These are phyloP conservation scores for Synergus japonicus DNA, from an alignment of 2,888 invertebrate genomes.

Conservation along the genomic window DNA sequence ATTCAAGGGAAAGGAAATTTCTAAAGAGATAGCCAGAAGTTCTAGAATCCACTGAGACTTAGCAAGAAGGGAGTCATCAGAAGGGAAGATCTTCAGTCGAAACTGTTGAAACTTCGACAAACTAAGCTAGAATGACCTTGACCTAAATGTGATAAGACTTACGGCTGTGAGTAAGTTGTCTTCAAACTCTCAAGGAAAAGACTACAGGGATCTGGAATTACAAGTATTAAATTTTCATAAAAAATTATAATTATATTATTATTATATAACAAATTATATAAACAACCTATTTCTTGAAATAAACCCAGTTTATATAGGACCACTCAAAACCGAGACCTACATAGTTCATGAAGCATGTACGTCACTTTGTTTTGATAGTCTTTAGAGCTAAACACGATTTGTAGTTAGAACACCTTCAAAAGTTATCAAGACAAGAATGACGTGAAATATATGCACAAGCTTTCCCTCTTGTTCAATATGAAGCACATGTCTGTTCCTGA, in stretches of 20 bases:
- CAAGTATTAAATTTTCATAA: too few species aligned
- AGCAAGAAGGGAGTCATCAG: background rate
- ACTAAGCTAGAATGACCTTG: background rate
- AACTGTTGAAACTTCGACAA: background rate
- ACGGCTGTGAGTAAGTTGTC: background rate
- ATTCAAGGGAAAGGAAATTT: background rate
- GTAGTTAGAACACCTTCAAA: background rate
- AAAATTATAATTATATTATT: too few species aligned
- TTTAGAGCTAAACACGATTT: background rate
- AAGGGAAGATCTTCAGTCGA: background rate
- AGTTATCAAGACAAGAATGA: conserved; percentile 28
- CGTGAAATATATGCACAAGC: conserved; percentile 31
- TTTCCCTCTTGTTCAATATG: conserved; percentile 26
- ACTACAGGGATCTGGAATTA: background rate
- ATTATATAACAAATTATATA: too few species aligned
- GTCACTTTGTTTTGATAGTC: conserved; percentile 3
- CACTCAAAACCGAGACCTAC: conserved; percentile 1
- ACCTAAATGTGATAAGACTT: background rate
- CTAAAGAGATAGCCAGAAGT: background rate
- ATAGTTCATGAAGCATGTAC: conserved; percentile 5
- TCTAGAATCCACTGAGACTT: background rate
- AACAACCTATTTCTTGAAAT: background rate
- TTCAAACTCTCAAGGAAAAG: background rate
- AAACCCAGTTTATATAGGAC: background rate
- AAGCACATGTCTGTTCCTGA: conserved; percentile 28